Percentiles rank a stretch among this genome's conserved stretches.
Evolutionary conservation across 2,797 vertebrate species (phyloP).

Genomic region (Labeo calbasu): DNA sequence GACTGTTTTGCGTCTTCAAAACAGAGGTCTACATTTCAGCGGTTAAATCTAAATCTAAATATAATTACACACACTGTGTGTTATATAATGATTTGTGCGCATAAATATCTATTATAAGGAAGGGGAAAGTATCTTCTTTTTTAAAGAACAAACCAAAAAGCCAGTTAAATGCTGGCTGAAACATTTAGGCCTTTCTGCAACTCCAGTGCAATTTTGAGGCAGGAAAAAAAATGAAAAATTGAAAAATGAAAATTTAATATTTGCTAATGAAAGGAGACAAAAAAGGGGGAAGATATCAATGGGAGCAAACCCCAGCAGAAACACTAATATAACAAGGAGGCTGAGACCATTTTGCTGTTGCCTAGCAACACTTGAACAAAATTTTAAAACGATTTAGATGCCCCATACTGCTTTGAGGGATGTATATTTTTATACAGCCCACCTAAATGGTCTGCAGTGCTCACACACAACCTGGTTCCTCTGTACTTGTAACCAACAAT

Average conservation of each 20-base stretch:
- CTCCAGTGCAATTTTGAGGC: not conserved
- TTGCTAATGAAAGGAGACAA: not conserved
- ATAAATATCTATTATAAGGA: not conserved
- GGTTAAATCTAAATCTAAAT: not conserved
- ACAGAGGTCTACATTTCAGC: not conserved
- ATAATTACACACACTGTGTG: not conserved
- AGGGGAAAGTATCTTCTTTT: not conserved
- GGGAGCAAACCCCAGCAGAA: constrained; percentile 77
- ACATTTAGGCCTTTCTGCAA: not conserved
- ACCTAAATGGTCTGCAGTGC: constrained; percentile 59
- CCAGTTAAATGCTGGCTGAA: not conserved
- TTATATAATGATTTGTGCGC: not conserved
- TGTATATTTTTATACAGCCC: constrained; percentile 77
- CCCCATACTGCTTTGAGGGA: constrained; percentile 76
- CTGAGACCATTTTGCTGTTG: constrained; percentile 80
- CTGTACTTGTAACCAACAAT: not conserved
- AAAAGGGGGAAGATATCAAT: constrained; percentile 76
- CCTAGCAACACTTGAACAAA: constrained; percentile 84
- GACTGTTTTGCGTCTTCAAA: not conserved
- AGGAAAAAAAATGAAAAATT: not conserved
- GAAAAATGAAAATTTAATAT: not conserved
- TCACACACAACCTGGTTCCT: constrained; percentile 58
- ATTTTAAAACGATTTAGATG: constrained; percentile 77
- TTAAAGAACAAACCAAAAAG: not conserved
- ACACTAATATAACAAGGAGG: constrained; percentile 68